Evolutionary conservation across 2,113 vertebrate species (phyloP), one percentile per base, ranked within the genome.

Genomic region (Noctilio leporinus): DNA sequence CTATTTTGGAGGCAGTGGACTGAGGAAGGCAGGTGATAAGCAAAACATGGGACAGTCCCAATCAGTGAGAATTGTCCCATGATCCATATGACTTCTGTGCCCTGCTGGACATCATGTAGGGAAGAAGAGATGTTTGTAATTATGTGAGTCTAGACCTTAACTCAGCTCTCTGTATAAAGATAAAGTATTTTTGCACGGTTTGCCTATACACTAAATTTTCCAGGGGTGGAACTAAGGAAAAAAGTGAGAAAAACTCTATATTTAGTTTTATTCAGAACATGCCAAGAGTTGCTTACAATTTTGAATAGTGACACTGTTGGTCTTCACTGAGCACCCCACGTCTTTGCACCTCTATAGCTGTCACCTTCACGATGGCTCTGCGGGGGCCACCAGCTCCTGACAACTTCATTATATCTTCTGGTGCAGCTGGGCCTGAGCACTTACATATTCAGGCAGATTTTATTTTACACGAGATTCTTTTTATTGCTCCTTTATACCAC

Each of bases 1-100:
- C 15, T 10, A 10, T 28, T 20, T 33, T 38, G 28, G 1, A 4
- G 45, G 53, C 15, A 35, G 75, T 17, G 7, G 26, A 6, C 28
- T 20, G 49, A 47, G 12, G 28, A 35, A 64, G 40, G 43, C 53
- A 65, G 24, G 30, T 8, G n/a, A 19, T 8, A 4, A 69, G 24
- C 14, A 53, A 7, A 62, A 33, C 5, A 14, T 12, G 33, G 43
- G 15, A 53, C 35, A 2, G 33, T 43, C 7, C 11, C 5, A 22
- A 17, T 16, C 15, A 1, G 7, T 12, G 77, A 77, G 67, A 82
- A 70, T 0, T 2, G 12, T 19, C 55, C 38, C 85, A 2, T 3
- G 1, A 30, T 0, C 22, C 59, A 3, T 24, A 0, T 0, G 70
- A 26, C 10, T 24, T 22, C 0, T 0, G 0, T 1, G 7, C 15